Conservation (phyloP, 2,113 vertebrate genomes). For the Gambusia holbrooki region DNA sequence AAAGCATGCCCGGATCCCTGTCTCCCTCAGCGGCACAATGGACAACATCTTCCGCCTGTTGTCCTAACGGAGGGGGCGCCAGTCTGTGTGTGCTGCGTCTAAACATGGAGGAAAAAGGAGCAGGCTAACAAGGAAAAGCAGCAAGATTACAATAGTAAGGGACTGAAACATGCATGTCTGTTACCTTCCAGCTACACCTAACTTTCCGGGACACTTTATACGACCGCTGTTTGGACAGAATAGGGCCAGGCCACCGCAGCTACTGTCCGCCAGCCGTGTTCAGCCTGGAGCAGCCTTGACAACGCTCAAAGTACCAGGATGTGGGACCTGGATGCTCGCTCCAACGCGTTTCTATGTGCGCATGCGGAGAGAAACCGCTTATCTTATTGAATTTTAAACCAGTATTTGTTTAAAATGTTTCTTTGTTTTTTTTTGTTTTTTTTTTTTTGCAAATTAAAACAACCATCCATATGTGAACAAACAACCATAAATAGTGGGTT, state of each 20-base stretch:
- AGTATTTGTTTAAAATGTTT: no score
- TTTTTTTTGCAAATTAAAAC: no score
- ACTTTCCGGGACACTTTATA: constrained; percentile 77
- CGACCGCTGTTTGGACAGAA: constrained; percentile 59
- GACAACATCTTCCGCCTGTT: constrained; percentile 71
- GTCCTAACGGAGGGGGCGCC: constrained; percentile 73
- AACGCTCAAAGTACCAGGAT: constrained; percentile 83
- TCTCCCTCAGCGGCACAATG: constrained; percentile 71
- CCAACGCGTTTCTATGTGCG: background rate
- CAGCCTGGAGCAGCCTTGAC: constrained; percentile 78
- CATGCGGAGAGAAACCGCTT: no score
- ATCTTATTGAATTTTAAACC: no score
- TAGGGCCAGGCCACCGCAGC: constrained; percentile 73
- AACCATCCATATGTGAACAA: no score
- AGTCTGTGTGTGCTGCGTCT: constrained; percentile 52
- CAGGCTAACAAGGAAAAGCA: constrained; percentile 1
- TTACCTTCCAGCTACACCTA: constrained; percentile 76
- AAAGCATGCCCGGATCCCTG: constrained; percentile 12
- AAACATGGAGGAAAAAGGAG: constrained; percentile 29
- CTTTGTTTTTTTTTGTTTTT: no score
- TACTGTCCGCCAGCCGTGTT: constrained; percentile 72
- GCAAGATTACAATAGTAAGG: constrained; percentile 5
- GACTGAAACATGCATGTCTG: constrained; percentile 69
- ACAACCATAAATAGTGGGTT: no score
- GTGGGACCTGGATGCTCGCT: constrained; percentile 66